phyloP scores from a whole-genome alignment of 1,140 invertebrate species.

The Muscidifurax raptorellus region DNA sequence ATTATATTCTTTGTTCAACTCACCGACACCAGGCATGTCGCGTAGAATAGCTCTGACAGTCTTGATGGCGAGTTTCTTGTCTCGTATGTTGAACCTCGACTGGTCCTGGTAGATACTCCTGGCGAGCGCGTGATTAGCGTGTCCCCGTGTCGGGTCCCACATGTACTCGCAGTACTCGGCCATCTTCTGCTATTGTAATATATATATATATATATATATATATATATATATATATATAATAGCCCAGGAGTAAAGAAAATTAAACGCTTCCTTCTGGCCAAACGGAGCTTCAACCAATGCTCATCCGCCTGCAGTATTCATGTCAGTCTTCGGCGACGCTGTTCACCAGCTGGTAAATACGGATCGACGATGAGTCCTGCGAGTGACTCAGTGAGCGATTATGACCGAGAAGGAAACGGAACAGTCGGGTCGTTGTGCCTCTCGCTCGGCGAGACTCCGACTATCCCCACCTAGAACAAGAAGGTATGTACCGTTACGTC shows the following conservation, averaged over 20 bases:
- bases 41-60: constrained; percentile 76
- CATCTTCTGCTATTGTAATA: constrained; percentile 63
- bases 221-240: not conserved
- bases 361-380: not conserved
- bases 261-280: not conserved
- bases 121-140: constrained; percentile 59
- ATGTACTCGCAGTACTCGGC: constrained; percentile 74
- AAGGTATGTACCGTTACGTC: constrained; percentile 41
- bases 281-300: not conserved
- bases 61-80: constrained; percentile 74
- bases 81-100: constrained; percentile 64
- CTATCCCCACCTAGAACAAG: not conserved
- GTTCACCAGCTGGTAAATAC: not conserved
- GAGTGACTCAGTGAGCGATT: constrained; percentile 22
- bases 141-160: constrained; percentile 67
- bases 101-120: constrained; percentile 67
- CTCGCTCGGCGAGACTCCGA: not conserved
- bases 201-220: too few relatives aligned
- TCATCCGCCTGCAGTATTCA: not conserved
- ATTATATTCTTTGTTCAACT: constrained; percentile 55
- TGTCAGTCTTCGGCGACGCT: not conserved
- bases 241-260: not conserved
- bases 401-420: constrained; percentile 19
- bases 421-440: constrained; percentile 31
- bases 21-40: constrained; percentile 77